Base-by-base conservation (phyloP, 1,140 invertebrate genomes). In the Pseudomyrmex sp. region DNA sequence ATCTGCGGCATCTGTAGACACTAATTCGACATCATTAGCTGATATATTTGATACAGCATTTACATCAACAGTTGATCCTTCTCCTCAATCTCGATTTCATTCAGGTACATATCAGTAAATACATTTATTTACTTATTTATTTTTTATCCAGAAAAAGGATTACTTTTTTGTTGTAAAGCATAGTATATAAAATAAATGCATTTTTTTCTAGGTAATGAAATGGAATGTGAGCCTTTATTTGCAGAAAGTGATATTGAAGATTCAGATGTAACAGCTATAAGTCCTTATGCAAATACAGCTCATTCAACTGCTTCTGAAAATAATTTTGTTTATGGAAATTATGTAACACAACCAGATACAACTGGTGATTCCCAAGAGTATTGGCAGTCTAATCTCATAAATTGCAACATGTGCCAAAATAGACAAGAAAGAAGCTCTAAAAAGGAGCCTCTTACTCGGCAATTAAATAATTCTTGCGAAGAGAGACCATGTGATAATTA, bases 1-100 rank as follows among this genome's bases (percentile, higher is more conserved):
- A 83, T 83, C 91, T 62, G 84, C 91, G 46, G 88, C 88, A 15
- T 92, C 93, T 46, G 90, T 94, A 65, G 94, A 95, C 69, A 91
- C 91, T 13, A 93, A 91, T 85, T 93, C 95, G 15, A 95, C 95
- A 58, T 95, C 95, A 9, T 88, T 95, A 73, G 95, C 93, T 65
- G 95, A 95, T 91, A 95, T 95, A 87, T 94, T 95, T 89, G 94
- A 95, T 88, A 95, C 95, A 66, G 95, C 95, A 74, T 95, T 95
- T 89, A 93, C 94, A 48, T 95, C 95, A 44, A 95, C 94, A n/a
- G 94, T 94, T 58, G 94, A 95, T 91, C 93, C 92, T 66, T 87
- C 93, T 65, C 92, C 94, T 1, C 92, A 94, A 89, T 88, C 91
- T 61, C 91, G 94, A 76, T 95, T 92, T 91, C 85, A 92, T 84